These are phyloP conservation scores for Ryuthela nishihirai DNA, from an alignment of 2,888 invertebrate genomes.

Conservation along the genomic window DNA sequence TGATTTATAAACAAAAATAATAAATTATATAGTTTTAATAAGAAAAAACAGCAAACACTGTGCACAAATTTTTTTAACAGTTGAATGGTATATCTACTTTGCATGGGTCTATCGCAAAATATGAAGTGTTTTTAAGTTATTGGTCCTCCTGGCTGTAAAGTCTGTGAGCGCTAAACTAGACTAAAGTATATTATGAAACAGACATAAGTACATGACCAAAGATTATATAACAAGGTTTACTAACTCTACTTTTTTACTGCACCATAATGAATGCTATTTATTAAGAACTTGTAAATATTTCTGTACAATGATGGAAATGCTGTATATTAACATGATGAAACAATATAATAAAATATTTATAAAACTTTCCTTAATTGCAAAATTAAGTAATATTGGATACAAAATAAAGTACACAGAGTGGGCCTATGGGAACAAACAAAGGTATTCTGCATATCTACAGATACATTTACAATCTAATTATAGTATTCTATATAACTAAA, in stretches of 20 bases:
- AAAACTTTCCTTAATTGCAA: constrained; percentile 33
- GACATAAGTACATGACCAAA: constrained; percentile 29
- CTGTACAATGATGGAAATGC: constrained; percentile 20
- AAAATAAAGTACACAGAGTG: constrained; percentile 21
- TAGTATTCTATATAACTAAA: constrained; percentile 10
- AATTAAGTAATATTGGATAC: constrained; percentile 27
- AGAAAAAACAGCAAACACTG: too few relatives aligned
- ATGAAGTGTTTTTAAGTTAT: constrained; percentile 15
- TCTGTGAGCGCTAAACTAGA: constrained; percentile 15
- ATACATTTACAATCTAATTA: constrained; percentile 10
- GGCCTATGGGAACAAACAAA: constrained; percentile 4
- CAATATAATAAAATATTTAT: constrained; percentile 27
- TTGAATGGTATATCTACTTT: too few relatives aligned
- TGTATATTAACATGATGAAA: constrained; percentile 28
- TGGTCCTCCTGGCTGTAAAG: constrained; percentile 21
- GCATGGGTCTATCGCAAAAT: too few relatives aligned
- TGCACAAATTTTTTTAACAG: too few relatives aligned
- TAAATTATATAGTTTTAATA: too few relatives aligned
- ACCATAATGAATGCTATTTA: constrained; percentile 8
- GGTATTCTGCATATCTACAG: not conserved
- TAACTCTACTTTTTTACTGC: constrained; percentile 6
- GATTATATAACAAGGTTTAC: constrained; percentile 7
- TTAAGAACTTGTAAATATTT: constrained; percentile 23
- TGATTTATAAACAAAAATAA: too few relatives aligned
- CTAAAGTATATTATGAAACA: constrained; percentile 23